phyloP scores from a whole-genome alignment of 2,113 vertebrate genomes.

The Phycodurus eques region DNA sequence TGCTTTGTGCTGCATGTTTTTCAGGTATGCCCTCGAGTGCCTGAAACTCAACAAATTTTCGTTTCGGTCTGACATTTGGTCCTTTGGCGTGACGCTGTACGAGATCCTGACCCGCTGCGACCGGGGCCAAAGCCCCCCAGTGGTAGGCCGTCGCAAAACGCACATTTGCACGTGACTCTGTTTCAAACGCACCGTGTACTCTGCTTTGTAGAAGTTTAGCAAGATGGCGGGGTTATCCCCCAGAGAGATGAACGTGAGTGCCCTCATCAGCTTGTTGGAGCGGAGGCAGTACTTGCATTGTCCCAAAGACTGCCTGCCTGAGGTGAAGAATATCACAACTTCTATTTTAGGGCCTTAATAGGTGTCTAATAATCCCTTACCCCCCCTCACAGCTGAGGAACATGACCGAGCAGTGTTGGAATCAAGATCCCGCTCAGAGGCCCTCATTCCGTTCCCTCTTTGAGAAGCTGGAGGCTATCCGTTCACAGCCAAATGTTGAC shows the following conservation, averaged over 20 bases:
- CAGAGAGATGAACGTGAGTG: constrained; percentile 80
- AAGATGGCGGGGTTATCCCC: constrained; percentile 77
- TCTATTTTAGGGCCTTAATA: neutral
- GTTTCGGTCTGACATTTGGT: constrained; percentile 89
- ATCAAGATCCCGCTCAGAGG: constrained; percentile 70
- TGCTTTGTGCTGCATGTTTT: constrained; percentile 4
- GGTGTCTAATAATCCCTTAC: neutral
- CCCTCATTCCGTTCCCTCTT: constrained; percentile 79
- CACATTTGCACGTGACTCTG: neutral
- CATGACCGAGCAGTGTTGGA: constrained; percentile 86
- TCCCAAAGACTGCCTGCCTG: constrained; percentile 79
- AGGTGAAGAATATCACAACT: constrained; percentile 69
- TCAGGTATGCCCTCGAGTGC: constrained; percentile 91
- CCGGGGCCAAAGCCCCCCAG: constrained; percentile 76
- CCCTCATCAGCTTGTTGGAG: constrained; percentile 80
- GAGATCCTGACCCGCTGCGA: constrained; percentile 88
- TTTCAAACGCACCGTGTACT: neutral
- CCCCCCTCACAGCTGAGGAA: constrained; percentile 44
- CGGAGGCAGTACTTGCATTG: constrained; percentile 73
- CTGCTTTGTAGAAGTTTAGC: constrained; percentile 76
- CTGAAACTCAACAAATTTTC: constrained; percentile 90
- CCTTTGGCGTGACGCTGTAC: constrained; percentile 89
- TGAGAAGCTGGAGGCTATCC: constrained; percentile 65
- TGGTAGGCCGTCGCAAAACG: constrained; percentile 61
- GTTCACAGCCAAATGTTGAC: constrained; percentile 47